Evolutionary conservation across 2,113 vertebrate genomes (phyloP), one percentile per base, ranked within the genome.

Genomic region (Copsychus sechellarum): DNA sequence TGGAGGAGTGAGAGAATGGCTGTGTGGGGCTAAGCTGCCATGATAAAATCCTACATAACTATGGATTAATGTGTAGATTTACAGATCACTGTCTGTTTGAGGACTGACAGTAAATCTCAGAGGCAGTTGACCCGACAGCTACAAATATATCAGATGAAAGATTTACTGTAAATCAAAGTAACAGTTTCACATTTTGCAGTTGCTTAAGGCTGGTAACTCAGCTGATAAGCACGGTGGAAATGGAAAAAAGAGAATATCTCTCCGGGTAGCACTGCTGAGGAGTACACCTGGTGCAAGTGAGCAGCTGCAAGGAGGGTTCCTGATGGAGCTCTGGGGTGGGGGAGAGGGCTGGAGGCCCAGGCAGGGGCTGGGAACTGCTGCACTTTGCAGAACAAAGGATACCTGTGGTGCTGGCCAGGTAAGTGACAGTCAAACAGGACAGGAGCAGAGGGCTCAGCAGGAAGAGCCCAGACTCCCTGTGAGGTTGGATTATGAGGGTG

Each of bases 401-500:
- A 57, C 14, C 25, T 26, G 66, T 25, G n/a, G 8, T 23, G 10
- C 54, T 13, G 21, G 25, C 36, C 83, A 61, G 28, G 54, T 24
- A 64, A 28, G 12, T 0, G 6, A 13, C 12, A 28, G 8, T 67
- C 18, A 19, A 2, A 5, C 8, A 6, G 36, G 26, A 6, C 38
- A 54, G 74, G 29, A 62, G 16, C n/a, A 8, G 2, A 16, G 16
- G 8, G 73, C 16, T 64, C 57, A 31, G 34, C 7, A 24, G 24
- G 29, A 5, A 12, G 8, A 56, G 34, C 6, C 1, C 25, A 22
- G 11, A 40, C 5, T 12, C 0, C 2, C 5, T 47, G 34, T 13
- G 21, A 6, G 4, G 4, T 5, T 0, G 4, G 28, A 4, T 16
- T 38, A 5, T 4, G 54, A 28, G 10, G 33, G 28, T 15, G 11